Conservation (phyloP, 2,113 vertebrate genomes). For the Triplophysa rosa region DNA sequence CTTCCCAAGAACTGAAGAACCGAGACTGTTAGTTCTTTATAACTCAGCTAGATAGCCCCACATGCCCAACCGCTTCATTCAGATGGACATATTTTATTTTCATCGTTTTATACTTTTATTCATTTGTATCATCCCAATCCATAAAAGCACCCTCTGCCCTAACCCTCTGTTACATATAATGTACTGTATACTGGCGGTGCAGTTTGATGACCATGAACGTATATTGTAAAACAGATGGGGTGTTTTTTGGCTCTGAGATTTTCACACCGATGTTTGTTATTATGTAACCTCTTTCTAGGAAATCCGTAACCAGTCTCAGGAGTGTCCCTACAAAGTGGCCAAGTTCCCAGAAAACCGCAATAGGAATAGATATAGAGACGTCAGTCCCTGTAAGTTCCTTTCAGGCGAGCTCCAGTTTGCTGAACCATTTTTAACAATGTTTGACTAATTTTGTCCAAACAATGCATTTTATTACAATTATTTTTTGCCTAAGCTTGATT, state of each 20-base stretch:
- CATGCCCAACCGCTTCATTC: background rate
- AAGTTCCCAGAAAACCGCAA: slow-evolving; percentile 91
- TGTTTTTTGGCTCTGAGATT: background rate
- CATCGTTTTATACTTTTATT: background rate
- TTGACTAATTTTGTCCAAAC: background rate
- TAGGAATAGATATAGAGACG: slow-evolving; percentile 98
- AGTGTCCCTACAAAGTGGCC: slow-evolving; percentile 90
- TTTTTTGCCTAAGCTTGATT: background rate
- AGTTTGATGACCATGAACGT: background rate
- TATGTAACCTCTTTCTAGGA: slow-evolving; percentile 78
- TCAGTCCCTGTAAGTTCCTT: slow-evolving; percentile 93
- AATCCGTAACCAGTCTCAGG: slow-evolving; percentile 89
- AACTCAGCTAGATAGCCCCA: slow-evolving; percentile 11
- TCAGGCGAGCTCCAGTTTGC: background rate
- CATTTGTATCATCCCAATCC: background rate
- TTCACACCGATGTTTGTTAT: slow-evolving; percentile 7
- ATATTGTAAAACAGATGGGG: background rate
- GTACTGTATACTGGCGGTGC: background rate
- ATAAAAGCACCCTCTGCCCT: background rate
- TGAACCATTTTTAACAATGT: background rate
- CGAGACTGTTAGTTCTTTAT: slow-evolving; percentile 23
- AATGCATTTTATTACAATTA: background rate
- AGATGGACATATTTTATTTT: background rate
- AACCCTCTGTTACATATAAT: too few relatives aligned
- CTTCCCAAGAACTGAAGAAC: slow-evolving; percentile 32